A percentile compares a stretch with the other conserved stretches of the same genome.
Conservation (phyloP, 1,140 invertebrate genomes). For the Musca domestica region DNA sequence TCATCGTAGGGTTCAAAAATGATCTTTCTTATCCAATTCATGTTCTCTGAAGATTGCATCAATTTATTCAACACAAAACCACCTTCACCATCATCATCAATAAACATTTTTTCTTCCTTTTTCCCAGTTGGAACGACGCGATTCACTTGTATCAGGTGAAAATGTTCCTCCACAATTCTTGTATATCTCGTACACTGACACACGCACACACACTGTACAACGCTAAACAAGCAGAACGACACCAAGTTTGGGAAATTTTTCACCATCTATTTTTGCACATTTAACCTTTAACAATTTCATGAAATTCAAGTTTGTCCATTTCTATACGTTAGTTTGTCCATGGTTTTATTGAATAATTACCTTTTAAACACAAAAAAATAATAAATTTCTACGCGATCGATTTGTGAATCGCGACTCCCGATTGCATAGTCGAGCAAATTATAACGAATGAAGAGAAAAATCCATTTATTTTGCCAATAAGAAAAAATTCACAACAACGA, state of each 20-base stretch:
- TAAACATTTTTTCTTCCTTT: no score
- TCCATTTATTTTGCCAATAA: conserved; percentile 4
- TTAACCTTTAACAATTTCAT: conserved; percentile 5
- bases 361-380: conserved; percentile 29
- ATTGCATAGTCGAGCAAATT: conserved; percentile 28
- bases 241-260: no score
- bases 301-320: neutral
- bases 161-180: conserved; percentile 2
- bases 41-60: no score
- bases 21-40: no score
- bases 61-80: no score
- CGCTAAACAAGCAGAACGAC: no score
- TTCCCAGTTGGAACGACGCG: no score
- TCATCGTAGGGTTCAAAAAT: no score
- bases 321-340: neutral
- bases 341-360: conserved; percentile 21
- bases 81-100: no score
- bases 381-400: conserved; percentile 27
- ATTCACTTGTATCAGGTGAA: conserved; percentile 8
- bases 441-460: conserved; percentile 25
- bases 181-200: no score
- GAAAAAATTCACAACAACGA: neutral
- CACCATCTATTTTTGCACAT: conserved; percentile 10
- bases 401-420: conserved; percentile 26
- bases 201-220: neutral